Evolutionary conservation across 2,888 invertebrate species (phyloP).

Genomic region (Baronia brevicornis): DNA sequence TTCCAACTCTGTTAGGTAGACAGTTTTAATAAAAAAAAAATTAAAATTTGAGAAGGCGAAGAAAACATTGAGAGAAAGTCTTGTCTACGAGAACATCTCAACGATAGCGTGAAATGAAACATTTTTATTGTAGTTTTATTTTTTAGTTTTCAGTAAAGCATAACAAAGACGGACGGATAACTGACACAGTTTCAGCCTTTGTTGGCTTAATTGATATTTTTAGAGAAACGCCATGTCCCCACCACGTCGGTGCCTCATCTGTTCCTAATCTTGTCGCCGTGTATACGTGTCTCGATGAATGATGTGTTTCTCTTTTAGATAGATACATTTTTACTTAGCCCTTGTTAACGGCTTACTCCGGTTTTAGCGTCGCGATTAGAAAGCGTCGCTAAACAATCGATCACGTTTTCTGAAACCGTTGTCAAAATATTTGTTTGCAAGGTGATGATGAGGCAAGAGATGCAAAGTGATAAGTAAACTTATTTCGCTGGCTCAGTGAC

Average conservation of each 20-base stretch:
- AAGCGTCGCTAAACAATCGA: conserved; percentile 31
- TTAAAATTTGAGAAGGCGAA: too few species aligned
- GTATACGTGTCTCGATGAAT: background rate
- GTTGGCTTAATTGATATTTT: conserved; percentile 16
- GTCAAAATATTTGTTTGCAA: conserved; percentile 8
- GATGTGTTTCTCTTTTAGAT: conserved; percentile 5
- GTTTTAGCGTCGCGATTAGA: conserved; percentile 26
- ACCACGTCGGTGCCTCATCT: background rate
- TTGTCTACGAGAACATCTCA: too few species aligned
- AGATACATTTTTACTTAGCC: conserved; percentile 8
- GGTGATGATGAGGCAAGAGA: too few species aligned
- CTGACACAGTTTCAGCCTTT: conserved; percentile 8
- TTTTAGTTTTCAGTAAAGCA: conserved; percentile 3
- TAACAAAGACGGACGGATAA: conserved; percentile 14
- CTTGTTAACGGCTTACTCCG: conserved; percentile 13
- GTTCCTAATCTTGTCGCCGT: background rate
- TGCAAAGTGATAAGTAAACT: too few species aligned
- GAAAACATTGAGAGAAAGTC: too few species aligned
- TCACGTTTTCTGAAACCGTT: conserved; percentile 26
- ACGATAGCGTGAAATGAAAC: too few species aligned
- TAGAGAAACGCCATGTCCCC: conserved; percentile 1
- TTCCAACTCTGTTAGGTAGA: too few species aligned
- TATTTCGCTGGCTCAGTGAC: too few species aligned
- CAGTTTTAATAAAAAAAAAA: too few species aligned
- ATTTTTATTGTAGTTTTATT: too few species aligned